Evolutionary conservation across 2,888 invertebrate species (phyloP).

Genomic region (Encarsia formosa): DNA sequence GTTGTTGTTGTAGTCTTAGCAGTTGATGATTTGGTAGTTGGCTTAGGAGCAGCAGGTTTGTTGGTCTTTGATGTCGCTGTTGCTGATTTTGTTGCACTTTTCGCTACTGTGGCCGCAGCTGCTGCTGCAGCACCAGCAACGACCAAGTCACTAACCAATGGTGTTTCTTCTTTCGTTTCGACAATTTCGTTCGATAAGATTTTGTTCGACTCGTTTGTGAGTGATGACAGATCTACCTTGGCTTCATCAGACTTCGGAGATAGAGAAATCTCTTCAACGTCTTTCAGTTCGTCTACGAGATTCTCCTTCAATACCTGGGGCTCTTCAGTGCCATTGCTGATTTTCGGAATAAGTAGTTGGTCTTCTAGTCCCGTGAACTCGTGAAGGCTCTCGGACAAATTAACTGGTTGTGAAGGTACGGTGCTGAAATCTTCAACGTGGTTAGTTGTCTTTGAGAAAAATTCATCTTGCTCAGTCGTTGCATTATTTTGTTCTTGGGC

Average conservation of each 20-base stretch:
- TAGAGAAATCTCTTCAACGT: slow-evolving; percentile 26
- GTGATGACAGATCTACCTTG: neutral
- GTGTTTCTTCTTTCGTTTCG: slow-evolving; percentile 25
- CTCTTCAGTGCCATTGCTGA: slow-evolving; percentile 59
- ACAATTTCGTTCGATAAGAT: slow-evolving; percentile 27
- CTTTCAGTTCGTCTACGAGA: slow-evolving; percentile 28
- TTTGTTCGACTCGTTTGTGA: slow-evolving; percentile 8
- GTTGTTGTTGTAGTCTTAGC: no score
- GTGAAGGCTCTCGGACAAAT: slow-evolving; percentile 40
- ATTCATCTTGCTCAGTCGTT: neutral
- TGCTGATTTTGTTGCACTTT: slow-evolving; percentile 11
- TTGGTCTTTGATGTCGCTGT: slow-evolving; percentile 15
- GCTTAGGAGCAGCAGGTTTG: slow-evolving; percentile 13
- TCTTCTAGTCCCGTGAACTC: slow-evolving; percentile 43
- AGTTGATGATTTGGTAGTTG: slow-evolving; percentile 11
- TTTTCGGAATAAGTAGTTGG: slow-evolving; percentile 30
- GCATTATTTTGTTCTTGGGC: neutral
- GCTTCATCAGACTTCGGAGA: neutral
- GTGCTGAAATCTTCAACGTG: slow-evolving; percentile 6
- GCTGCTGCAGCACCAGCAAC: slow-evolving; percentile 30
- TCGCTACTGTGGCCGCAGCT: slow-evolving; percentile 34
- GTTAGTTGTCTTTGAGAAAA: neutral
- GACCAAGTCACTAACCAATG: slow-evolving; percentile 35
- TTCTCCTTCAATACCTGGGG: slow-evolving; percentile 26
- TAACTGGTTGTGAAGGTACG: neutral